Base-by-base conservation (phyloP, 2,888 invertebrate species). In the Stenodema calcarata region DNA sequence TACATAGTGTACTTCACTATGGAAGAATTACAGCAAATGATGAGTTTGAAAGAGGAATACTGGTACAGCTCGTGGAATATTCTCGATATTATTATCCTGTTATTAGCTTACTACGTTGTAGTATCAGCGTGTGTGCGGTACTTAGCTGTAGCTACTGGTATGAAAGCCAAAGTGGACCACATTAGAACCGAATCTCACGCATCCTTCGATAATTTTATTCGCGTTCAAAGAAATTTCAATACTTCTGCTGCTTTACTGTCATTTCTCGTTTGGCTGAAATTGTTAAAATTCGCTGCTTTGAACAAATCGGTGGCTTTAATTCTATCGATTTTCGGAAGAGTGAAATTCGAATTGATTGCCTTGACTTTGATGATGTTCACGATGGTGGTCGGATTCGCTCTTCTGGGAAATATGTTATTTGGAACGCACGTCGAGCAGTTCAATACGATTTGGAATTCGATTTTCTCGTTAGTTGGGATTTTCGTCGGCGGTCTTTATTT, bases 251-350 rank as follows among this genome's bases (percentile, higher is more conserved):
- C 78, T 27, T 27, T 86, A n/a, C 50, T 86, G 11, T 47, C 76
- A 14, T 86, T 86, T 28, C 30, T 86, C 14, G 86, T 86, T n/a
- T 86, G 86, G 86, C 35, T 86, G 23, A 86, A 85, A 50, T 35
- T 76, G 11, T 35, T 86, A 7, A 86, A 86, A 47, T 86, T 50
- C 30, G 86, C 86, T n/a, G 18, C 78, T 7, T 35, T 86, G 50
- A 50, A 50, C 54, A 76, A 50, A 78, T 76, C 76, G 0, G 78
- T 76, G 7, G 86, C 86, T 9, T 1, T 86, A 23, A 76, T 86
- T 30, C n/a, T 78, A n/a, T 70, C 76, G 14, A 54, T 54, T 30
- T 86, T 86, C 54, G 41, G 27, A 11, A 30, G 47, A 23, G 41
- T 86, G 16, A 76, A 54, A 78, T 41, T 18, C 11, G 81, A 54